A percentile compares a stretch with the other conserved stretches of the same genome.
phyloP scores from a whole-genome alignment of 2,113 vertebrate species.

The Pagrus major region DNA sequence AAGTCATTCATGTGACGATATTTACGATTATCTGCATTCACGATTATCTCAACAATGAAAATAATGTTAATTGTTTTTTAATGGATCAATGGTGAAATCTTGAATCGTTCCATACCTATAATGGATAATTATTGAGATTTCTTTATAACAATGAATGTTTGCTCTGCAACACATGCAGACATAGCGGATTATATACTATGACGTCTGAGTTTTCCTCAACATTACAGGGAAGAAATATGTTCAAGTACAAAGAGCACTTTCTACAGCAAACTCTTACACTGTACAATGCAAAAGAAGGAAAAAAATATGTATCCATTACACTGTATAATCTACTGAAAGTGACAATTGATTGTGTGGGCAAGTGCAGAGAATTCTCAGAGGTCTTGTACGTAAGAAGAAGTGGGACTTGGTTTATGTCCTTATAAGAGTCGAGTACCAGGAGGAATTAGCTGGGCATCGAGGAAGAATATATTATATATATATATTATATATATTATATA shows the following conservation, averaged over 20 bases:
- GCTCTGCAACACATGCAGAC: neutral
- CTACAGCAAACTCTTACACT: neutral
- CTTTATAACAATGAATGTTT: neutral
- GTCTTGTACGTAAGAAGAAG: constrained; percentile 30
- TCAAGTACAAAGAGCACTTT: neutral
- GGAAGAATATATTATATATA: too few relatives aligned
- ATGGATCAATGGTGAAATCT: too few relatives aligned
- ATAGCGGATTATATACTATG: neutral
- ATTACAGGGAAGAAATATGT: neutral
- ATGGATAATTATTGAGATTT: too few relatives aligned
- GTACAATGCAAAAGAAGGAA: neutral
- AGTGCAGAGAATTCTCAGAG: constrained; percentile 20
- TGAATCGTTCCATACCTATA: too few relatives aligned
- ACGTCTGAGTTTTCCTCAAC: neutral
- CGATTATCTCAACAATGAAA: too few relatives aligned
- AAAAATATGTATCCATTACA: neutral
- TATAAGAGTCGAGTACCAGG: constrained; percentile 10
- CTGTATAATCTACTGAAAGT: neutral
- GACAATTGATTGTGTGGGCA: neutral
- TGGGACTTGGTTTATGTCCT: constrained; percentile 26
- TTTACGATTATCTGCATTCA: too few relatives aligned
- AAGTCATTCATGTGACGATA: too few relatives aligned
- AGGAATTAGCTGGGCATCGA: constrained; percentile 27
- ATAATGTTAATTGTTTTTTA: too few relatives aligned
- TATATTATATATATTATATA: too few relatives aligned